Evolutionary conservation across 2,888 invertebrate genomes (phyloP).

Genomic region (Eumacrocentrus americanus): DNA sequence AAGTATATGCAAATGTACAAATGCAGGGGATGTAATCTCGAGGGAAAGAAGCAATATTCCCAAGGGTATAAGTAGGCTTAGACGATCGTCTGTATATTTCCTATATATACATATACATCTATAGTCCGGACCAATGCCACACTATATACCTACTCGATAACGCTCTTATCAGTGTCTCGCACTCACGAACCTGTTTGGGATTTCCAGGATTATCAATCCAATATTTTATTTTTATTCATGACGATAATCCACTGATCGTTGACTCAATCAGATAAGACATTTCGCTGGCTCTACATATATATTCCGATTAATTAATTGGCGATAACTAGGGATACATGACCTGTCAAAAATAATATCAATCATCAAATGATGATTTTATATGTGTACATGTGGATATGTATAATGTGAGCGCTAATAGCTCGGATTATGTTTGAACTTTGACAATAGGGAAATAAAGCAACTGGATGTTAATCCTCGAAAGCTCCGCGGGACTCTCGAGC

Average conservation of each 20-base stretch:
- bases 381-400: background rate
- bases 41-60: constrained; percentile 37
- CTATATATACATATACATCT: constrained; percentile 7
- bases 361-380: too few species aligned
- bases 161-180: constrained; percentile 11
- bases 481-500: constrained; percentile 25
- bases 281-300: too few species aligned
- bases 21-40: constrained; percentile 47
- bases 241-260: too few species aligned
- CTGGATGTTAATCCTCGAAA: constrained; percentile 38
- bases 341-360: too few species aligned
- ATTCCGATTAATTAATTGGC: too few species aligned
- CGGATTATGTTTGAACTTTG: constrained; percentile 20
- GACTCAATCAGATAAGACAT: too few species aligned
- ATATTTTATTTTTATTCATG: too few species aligned
- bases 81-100: constrained; percentile 24
- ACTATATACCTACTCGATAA: constrained; percentile 17
- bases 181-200: too few species aligned
- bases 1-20: constrained; percentile 51
- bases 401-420: constrained; percentile 15
- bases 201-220: too few species aligned
- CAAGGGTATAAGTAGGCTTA: constrained; percentile 24
- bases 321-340: too few species aligned
- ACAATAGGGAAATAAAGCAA: constrained; percentile 30
- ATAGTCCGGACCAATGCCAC: too few species aligned